These are phyloP conservation scores for Oegoconia quadripuncta DNA, from an alignment of 2,888 invertebrate species.

Conservation along the genomic window DNA sequence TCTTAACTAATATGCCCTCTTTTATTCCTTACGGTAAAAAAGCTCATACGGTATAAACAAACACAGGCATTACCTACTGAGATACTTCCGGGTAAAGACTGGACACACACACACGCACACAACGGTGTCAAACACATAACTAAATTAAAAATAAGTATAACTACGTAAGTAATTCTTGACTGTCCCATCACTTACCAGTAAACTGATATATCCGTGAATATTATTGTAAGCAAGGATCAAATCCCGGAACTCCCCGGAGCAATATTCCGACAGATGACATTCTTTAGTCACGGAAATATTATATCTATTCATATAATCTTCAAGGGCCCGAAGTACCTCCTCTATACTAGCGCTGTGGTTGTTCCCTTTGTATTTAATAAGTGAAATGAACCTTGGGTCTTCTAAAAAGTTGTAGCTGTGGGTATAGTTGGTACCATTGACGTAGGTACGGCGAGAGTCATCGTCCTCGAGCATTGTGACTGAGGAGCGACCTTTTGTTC, in stretches of 20 bases:
- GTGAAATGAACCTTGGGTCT: slow-evolving; percentile 51
- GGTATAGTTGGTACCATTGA: slow-evolving; percentile 23
- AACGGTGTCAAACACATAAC: too few relatives aligned
- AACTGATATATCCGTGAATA: slow-evolving; percentile 90
- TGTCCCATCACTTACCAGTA: slow-evolving; percentile 80
- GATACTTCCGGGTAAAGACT: too few relatives aligned
- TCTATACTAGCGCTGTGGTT: slow-evolving; percentile 51
- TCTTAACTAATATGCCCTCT: too few relatives aligned
- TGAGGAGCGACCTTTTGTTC: slow-evolving; percentile 36
- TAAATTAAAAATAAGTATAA: background rate
- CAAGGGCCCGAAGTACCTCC: slow-evolving; percentile 56
- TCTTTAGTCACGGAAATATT: slow-evolving; percentile 62
- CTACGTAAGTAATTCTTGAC: background rate
- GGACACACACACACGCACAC: too few relatives aligned
- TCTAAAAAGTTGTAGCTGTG: slow-evolving; percentile 50
- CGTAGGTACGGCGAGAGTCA: slow-evolving; percentile 37
- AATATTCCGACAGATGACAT: slow-evolving; percentile 71
- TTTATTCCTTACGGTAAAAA: too few relatives aligned
- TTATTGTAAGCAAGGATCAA: slow-evolving; percentile 82
- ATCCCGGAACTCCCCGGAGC: slow-evolving; percentile 79
- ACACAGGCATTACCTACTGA: too few relatives aligned
- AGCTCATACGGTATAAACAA: too few relatives aligned
- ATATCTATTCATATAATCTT: slow-evolving; percentile 55
- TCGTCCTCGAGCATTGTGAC: slow-evolving; percentile 57
- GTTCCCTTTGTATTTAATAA: slow-evolving; percentile 47